These are phyloP conservation scores for Trididemnum miniatum DNA, from an alignment of 23 tunicate genomes.

Conservation along the genomic window DNA sequence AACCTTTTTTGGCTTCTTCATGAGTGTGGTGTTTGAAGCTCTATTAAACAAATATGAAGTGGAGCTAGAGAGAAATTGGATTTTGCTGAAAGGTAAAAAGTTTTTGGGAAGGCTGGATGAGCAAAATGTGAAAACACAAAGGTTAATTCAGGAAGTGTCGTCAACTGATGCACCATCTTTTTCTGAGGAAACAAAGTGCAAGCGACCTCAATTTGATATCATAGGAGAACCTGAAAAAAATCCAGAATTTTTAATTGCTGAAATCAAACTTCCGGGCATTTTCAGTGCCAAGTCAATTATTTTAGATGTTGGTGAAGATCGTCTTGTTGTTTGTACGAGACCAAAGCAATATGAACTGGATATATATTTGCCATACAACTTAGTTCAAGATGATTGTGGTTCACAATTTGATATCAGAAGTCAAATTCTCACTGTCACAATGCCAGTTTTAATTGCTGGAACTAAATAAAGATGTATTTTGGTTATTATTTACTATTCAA, in stretches of 20 bases:
- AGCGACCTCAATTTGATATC: constrained; percentile 61
- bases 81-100: constrained; percentile 70
- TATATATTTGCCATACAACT: constrained; percentile 65
- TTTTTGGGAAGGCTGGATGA: constrained; percentile 72
- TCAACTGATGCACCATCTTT: neutral
- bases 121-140: constrained; percentile 71
- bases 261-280: constrained; percentile 57
- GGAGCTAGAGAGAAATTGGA: constrained; percentile 76
- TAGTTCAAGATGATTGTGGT: constrained; percentile 84
- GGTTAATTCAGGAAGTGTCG: constrained; percentile 69
- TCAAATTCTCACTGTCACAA: constrained; percentile 65
- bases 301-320: constrained; percentile 89
- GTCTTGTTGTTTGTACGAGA: constrained; percentile 71
- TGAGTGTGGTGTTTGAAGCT: constrained; percentile 92
- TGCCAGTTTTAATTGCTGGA: constrained; percentile 54
- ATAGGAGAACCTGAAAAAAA: constrained; percentile 65
- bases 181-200: constrained; percentile 22
- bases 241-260: constrained; percentile 79
- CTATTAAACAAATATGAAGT: constrained; percentile 53
- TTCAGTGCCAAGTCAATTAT: constrained; percentile 55
- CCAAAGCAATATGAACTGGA: constrained; percentile 73
- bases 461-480: too few relatives aligned
- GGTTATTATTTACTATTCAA: too few relatives aligned
- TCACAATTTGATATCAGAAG: constrained; percentile 71
- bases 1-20: constrained; percentile 81